Evolutionary conservation across 92 coral and sea anemone species (phyloP), one percentile per base, ranked within the genome.

Genomic region (Phenganax marumi): DNA sequence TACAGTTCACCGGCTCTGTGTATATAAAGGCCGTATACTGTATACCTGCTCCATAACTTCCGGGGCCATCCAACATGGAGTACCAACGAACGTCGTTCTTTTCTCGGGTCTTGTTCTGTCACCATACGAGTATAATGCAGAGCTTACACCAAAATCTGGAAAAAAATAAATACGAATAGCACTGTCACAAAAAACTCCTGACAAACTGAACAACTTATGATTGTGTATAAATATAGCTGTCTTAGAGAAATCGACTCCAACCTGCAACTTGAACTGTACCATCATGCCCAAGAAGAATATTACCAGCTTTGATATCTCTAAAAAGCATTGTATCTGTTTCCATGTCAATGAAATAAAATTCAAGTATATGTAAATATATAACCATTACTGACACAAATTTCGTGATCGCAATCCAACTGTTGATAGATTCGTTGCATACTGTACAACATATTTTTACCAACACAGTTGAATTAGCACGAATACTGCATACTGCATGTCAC

Each of bases 21-120:
- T 33, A 2, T 33, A 5, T 5, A 33, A 2, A 33, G 43, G 43
- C 2, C 5, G 43, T n/a, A 12, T 13, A n/a, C 50, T 21, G 19
- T 60, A 33, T 33, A 91, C 95, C 97, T 95, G 98, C 57, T 95
- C 98, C 98, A 95, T 95, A 70, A 95, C 98, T 72, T 95, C 98
- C 10, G 98, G 98, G 0, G 98, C 98, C 98, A 95, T 95, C 98
- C 98, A 95, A 65, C 98, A 95, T n/a, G 98, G 98, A 51, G 98
- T 95, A 21, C 98, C 98, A 18, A 95, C 98, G 89, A 95, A 95
- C 47, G 98, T 95, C 83, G 93, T 95, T 65, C 98, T 84, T 82
- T 89, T 81, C 73, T 95, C 91, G 7, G 98, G 97, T 66, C 90
- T 92, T 10, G 95, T 85, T 64, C 98, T 85, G 83, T 95, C 98